Conservation (phyloP, 2,797 vertebrate genomes). For the Anableps anableps region DNA sequence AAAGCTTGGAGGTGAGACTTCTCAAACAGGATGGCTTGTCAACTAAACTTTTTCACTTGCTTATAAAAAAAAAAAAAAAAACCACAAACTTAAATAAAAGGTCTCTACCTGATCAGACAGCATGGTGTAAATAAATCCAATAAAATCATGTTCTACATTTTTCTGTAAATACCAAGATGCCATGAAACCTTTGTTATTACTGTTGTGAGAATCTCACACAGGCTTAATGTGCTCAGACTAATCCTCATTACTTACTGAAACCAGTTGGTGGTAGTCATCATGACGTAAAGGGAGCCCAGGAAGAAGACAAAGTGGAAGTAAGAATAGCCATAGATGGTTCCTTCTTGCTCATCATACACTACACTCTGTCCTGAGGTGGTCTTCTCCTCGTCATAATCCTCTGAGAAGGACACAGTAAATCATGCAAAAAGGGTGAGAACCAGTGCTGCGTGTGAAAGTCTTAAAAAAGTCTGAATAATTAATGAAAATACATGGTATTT, state of each 20-base stretch:
- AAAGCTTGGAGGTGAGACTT: too few relatives aligned
- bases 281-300: constrained; percentile 95
- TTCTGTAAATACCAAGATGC: too few relatives aligned
- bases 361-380: constrained; percentile 86
- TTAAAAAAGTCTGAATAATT: neutral
- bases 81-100: too few relatives aligned
- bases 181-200: too few relatives aligned
- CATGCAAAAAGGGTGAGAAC: constrained; percentile 32
- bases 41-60: too few relatives aligned
- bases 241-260: constrained; percentile 89
- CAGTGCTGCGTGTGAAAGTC: neutral
- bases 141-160: too few relatives aligned
- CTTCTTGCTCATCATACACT: constrained; percentile 88
- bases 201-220: neutral
- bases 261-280: constrained; percentile 99
- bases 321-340: constrained; percentile 90
- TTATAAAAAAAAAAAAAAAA: neutral
- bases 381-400: constrained; percentile 78
- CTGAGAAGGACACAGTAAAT: constrained; percentile 62
- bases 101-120: too few relatives aligned
- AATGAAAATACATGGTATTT: neutral
- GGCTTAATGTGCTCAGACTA: neutral
- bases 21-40: too few relatives aligned
- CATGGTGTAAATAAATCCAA: too few relatives aligned
- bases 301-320: constrained; percentile 97